Evolutionary conservation across 2,113 vertebrate genomes (phyloP).

Genomic region (Tachuris rubrigastra): DNA sequence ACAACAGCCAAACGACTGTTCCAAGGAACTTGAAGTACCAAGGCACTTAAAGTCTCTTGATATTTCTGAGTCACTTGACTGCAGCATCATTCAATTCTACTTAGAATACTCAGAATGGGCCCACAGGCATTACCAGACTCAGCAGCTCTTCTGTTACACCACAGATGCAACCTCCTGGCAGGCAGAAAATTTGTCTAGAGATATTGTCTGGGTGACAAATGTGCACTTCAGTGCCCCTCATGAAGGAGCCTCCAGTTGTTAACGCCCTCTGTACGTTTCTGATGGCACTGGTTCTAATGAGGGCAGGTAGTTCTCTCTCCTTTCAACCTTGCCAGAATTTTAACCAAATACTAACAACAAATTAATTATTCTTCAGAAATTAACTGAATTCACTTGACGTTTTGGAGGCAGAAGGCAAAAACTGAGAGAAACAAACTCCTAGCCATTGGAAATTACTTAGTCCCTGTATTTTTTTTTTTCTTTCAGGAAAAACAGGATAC

Average conservation of each 20-base stretch:
- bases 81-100: background rate
- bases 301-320: fast-evolving
- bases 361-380: background rate
- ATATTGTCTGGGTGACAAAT: background rate
- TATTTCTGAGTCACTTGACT: fast-evolving
- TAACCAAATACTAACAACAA: background rate
- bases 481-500: background rate
- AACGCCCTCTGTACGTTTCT: background rate
- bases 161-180: fast-evolving
- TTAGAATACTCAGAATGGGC: background rate
- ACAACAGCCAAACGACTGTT: background rate
- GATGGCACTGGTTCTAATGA: background rate
- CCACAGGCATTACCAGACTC: fast-evolving
- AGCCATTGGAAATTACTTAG: background rate
- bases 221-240: background rate
- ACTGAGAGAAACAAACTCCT: background rate
- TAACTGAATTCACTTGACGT: background rate
- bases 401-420: background rate
- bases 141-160: background rate
- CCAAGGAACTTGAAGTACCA: background rate
- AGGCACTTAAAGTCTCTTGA: background rate
- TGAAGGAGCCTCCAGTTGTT: background rate
- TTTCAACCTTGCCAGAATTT: background rate
- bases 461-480: background rate
- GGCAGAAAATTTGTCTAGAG: background rate